Percentiles rank a stretch among this genome's conserved stretches.
Evolutionary conservation across 2,797 vertebrate species (phyloP).

Genomic region (Allenopithecus nigroviridis): DNA sequence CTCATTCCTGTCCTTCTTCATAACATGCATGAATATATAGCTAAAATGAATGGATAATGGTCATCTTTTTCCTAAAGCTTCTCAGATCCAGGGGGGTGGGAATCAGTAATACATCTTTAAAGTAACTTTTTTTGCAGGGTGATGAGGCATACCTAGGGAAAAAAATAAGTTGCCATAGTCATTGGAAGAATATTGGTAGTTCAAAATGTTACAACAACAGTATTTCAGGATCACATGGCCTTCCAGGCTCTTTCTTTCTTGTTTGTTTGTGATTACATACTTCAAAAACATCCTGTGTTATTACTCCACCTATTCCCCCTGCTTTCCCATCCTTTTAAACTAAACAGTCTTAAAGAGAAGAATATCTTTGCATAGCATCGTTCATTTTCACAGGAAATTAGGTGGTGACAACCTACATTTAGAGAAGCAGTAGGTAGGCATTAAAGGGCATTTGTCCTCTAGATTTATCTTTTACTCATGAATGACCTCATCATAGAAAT

Average conservation of each 20-base stretch:
- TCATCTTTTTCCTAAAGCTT: neutral
- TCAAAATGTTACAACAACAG: neutral
- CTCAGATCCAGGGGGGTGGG: neutral
- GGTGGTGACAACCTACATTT: neutral
- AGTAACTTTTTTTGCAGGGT: neutral
- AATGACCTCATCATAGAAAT: constrained; percentile 30
- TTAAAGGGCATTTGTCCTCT: constrained; percentile 44
- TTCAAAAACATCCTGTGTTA: neutral
- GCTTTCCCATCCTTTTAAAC: neutral
- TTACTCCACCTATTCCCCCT: neutral
- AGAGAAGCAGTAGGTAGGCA: neutral
- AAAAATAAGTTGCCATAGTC: neutral
- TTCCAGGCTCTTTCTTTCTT: neutral
- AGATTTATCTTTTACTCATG: constrained; percentile 66
- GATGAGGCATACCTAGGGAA: neutral
- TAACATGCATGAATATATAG: neutral
- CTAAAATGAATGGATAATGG: neutral
- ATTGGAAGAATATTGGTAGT: neutral
- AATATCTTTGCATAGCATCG: neutral
- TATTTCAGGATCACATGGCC: neutral
- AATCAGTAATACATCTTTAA: neutral
- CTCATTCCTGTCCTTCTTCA: neutral
- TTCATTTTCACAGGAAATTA: constrained; percentile 57
- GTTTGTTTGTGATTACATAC: fast-evolving
- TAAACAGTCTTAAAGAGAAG: constrained; percentile 42